Conservation (phyloP, 2,113 vertebrate genomes). For the Parotia lawesii region DNA sequence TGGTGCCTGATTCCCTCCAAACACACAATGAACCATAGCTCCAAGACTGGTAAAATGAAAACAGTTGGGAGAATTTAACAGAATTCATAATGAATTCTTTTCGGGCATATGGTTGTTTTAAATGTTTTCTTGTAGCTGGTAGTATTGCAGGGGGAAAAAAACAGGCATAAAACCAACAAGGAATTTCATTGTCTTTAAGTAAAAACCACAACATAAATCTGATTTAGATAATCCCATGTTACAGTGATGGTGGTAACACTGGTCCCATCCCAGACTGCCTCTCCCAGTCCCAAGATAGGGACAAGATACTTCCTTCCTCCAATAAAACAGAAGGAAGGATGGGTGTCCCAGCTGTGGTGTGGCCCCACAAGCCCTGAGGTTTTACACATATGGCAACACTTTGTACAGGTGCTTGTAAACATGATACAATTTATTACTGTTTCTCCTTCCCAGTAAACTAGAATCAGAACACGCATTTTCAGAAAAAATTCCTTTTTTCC, state of each 20-base stretch:
- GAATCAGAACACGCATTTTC: slow-evolving; percentile 8
- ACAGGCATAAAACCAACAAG: not conserved
- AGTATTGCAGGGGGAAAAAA: not conserved
- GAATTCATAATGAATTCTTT: not conserved
- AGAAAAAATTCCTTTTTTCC: not conserved
- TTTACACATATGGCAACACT: slow-evolving; percentile 12
- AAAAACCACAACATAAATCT: not conserved
- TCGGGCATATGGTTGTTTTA: not conserved
- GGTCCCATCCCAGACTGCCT: not conserved
- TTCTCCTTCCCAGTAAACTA: not conserved
- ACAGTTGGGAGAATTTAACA: not conserved
- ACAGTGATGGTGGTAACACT: not conserved
- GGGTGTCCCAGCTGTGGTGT: not conserved
- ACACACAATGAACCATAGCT: not conserved
- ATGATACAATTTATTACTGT: not conserved
- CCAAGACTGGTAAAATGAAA: not conserved
- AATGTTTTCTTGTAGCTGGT: not conserved
- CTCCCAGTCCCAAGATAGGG: not conserved
- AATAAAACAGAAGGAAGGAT: not conserved
- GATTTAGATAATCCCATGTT: not conserved
- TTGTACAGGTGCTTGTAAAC: slow-evolving; percentile 21
- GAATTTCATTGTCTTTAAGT: not conserved
- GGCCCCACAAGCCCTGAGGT: not conserved
- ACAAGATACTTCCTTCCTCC: not conserved
- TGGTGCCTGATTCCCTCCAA: not conserved